A percentile compares a stretch with the other conserved stretches of the same genome.
These are phyloP conservation scores for Telenomus remus DNA, from an alignment of 1,140 invertebrate species.

Conservation along the genomic window DNA sequence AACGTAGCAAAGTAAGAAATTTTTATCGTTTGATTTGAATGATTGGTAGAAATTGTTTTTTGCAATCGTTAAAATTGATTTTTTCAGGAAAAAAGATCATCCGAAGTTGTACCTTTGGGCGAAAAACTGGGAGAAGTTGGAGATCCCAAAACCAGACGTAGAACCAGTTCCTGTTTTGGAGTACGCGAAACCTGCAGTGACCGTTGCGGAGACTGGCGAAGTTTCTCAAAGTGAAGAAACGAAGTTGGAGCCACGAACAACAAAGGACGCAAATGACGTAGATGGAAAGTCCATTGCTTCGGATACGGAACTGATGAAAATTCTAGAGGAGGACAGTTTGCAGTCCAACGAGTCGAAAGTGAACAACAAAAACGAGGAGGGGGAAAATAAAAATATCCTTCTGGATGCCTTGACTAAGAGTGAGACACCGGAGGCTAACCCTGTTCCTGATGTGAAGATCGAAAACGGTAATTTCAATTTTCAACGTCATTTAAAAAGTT, in stretches of 20 bases:
- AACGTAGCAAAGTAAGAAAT: conserved; percentile 82
- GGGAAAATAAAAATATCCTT: conserved; percentile 60
- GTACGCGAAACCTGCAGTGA: conserved; percentile 49
- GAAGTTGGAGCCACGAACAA: conserved; percentile 53
- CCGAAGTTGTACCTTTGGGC: conserved; percentile 91
- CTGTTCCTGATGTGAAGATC: conserved; percentile 31
- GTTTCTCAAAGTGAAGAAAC: conserved; percentile 42
- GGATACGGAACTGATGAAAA: conserved; percentile 72
- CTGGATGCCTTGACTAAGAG: conserved; percentile 64
- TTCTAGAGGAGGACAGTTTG: conserved; percentile 71
- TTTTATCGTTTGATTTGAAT: too few species aligned
- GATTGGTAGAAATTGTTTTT: too few species aligned
- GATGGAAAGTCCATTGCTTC: conserved; percentile 71
- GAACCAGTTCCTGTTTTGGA: conserved; percentile 69
- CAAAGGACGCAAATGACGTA: conserved; percentile 63
- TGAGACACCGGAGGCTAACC: conserved; percentile 39
- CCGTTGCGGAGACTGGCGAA: conserved; percentile 42
- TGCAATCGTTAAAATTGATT: neutral
- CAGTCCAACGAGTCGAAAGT: conserved; percentile 64
- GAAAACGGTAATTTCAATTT: conserved; percentile 38
- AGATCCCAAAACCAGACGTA: conserved; percentile 64
- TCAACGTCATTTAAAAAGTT: neutral
- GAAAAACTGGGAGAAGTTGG: conserved; percentile 84
- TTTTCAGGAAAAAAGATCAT: conserved; percentile 82
- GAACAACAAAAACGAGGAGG: conserved; percentile 59